A percentile compares a stretch with the other conserved stretches of the same genome.
Evolutionary conservation across 2,888 invertebrate genomes (phyloP).

Genomic region (Tetragnatha montana): DNA sequence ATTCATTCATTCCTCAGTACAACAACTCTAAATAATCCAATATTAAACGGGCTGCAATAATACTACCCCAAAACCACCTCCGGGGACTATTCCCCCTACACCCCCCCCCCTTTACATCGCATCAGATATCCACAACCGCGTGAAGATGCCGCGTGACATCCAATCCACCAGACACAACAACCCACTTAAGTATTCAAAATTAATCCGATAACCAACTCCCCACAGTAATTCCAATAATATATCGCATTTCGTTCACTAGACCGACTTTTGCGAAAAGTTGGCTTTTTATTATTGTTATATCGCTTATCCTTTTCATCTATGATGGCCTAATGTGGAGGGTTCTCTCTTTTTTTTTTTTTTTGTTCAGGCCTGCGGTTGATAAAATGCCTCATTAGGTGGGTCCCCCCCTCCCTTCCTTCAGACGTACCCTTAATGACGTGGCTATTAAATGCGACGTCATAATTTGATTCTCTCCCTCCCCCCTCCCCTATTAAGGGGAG

Average conservation of each 20-base stretch:
- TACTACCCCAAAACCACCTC: no score
- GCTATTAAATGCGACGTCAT: conserved; percentile 45
- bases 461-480: conserved; percentile 25
- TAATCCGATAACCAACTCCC: not conserved
- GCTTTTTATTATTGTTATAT: not conserved
- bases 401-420: conserved; percentile 5
- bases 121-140: not conserved
- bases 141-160: not conserved
- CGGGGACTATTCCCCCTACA: no score
- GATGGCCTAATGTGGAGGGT: not conserved
- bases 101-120: not conserved
- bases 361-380: conserved; percentile 36
- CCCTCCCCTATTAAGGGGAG: not conserved
- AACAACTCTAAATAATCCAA: no score
- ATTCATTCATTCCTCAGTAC: no score
- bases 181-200: not conserved
- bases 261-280: not conserved
- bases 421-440: conserved; percentile 40
- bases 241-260: not conserved
- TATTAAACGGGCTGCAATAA: no score
- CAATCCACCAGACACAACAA: not conserved
- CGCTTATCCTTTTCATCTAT: not conserved
- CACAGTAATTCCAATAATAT: not conserved
- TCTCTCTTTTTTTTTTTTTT: not conserved
- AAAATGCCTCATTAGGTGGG: conserved; percentile 52